Evolutionary conservation across 1,140 invertebrate species (phyloP), one percentile per base, ranked within the genome.

Genomic region (Drosophila pseudoobscura): DNA sequence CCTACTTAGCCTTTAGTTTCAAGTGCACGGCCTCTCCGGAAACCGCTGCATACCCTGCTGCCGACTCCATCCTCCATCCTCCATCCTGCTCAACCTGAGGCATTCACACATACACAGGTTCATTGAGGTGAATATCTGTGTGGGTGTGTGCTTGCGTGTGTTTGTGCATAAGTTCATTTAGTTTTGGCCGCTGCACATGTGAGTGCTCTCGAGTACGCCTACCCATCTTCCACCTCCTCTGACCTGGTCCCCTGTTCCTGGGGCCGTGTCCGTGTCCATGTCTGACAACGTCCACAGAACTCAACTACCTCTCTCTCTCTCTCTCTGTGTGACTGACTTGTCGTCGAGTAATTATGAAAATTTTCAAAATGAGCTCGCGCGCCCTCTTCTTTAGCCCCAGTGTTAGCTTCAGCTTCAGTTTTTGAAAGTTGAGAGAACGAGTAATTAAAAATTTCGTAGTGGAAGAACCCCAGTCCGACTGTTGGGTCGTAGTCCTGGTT

Each of bases 261-360:
- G 8, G 31, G 8, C 24, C 24, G 24, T 26, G 24, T 13, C 29
- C 9, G 39, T 29, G 47, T 43, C 64, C 64, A 41, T 66, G 63
- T 57, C 65, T 64, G 51, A 51, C 66, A 65, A 66, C 65, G 63
- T 54, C 65, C 62, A 66, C 64, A 17, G 65, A 66, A 66, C 62
- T 47, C 50, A 50, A 69, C 65, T 47, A 63, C 55, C 65, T 68
- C 68, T 29, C 35, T 29, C 50, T 66, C 31, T 43, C 54, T 75
- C 49, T 63, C 65, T 59, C 17, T 64, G 24, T 54, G 58, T 75
- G 65, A 78, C 70, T 88, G 63, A 70, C 64, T 57, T 69, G 66
- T 70, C 50, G 83, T 82, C 61, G 58, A 78, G 83, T 85, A 85
- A 88, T 85, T 85, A 78, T 76, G 56, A 75, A 76, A 76, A 76